Evolutionary conservation across 2,888 invertebrate species (phyloP).

Genomic region (Polydrusus pterygomalis): DNA sequence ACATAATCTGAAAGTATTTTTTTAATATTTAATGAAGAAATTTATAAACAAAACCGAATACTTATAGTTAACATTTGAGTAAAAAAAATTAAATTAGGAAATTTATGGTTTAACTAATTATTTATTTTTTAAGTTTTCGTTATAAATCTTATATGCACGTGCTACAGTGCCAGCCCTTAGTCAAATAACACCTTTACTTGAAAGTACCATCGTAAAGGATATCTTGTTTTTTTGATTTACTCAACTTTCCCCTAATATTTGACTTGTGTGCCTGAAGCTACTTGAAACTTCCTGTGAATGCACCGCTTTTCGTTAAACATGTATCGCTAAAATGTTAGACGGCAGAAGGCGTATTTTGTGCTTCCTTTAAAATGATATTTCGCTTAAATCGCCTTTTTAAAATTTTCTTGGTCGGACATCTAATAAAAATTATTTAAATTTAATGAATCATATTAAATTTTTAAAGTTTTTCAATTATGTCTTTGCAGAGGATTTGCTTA

Average conservation of each 20-base stretch:
- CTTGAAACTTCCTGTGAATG: conserved; percentile 20
- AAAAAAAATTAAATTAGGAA: no score
- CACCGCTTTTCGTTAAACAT: conserved; percentile 29
- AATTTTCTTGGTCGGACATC: conserved; percentile 2
- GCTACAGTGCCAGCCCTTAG: no score
- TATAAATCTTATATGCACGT: no score
- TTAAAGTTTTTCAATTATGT: neutral
- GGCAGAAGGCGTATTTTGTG: conserved; percentile 6
- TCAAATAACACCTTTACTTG: no score
- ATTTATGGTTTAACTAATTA: no score
- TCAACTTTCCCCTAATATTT: neutral
- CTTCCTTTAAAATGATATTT: conserved; percentile 7
- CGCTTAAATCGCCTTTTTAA: conserved; percentile 6
- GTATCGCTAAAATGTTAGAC: conserved; percentile 20
- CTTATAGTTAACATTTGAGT: no score
- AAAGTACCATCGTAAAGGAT: no score
- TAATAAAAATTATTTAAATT: neutral
- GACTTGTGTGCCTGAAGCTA: conserved; percentile 20
- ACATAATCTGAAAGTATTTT: no score
- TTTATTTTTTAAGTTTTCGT: no score
- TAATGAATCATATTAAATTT: neutral
- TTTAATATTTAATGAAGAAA: no score
- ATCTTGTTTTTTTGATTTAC: neutral
- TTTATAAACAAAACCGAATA: no score
- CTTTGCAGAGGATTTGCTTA: no score